These are phyloP conservation scores for Hemibagrus wyckioides DNA, from an alignment of 2,113 vertebrate species.

Conservation along the genomic window DNA sequence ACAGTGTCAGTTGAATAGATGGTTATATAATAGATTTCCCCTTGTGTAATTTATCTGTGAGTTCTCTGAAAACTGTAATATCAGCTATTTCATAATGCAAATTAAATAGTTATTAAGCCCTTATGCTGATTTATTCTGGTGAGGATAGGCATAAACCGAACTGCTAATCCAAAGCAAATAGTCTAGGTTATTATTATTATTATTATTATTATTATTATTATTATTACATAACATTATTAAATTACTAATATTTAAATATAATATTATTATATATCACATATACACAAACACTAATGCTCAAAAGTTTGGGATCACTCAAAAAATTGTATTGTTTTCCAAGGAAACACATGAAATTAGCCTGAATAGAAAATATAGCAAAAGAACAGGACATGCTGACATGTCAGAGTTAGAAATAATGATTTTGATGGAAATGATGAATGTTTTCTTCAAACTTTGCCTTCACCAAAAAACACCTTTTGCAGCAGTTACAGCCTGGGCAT, in stretches of 20 bases:
- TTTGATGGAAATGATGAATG: no score
- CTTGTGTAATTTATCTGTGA: neutral
- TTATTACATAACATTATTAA: neutral
- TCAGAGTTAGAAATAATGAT: no score
- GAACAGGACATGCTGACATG: no score
- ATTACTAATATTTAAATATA: neutral
- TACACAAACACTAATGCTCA: no score
- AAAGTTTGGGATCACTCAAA: no score
- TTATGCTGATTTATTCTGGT: neutral
- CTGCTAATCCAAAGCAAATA: neutral
- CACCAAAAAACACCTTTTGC: no score
- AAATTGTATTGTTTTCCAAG: no score
- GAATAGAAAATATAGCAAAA: no score
- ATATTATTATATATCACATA: neutral
- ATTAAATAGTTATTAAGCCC: neutral
- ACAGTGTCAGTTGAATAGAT: no score
- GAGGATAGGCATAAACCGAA: neutral
- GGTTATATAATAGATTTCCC: neutral
- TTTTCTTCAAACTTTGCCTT: no score
- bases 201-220: neutral
- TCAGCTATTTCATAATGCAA: neutral
- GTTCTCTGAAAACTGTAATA: neutral
- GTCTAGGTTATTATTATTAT: neutral
- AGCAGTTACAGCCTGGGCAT: no score
- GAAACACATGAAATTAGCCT: no score